Conservation (phyloP, 2,113 vertebrate genomes). For the Platycercus adscitus region DNA sequence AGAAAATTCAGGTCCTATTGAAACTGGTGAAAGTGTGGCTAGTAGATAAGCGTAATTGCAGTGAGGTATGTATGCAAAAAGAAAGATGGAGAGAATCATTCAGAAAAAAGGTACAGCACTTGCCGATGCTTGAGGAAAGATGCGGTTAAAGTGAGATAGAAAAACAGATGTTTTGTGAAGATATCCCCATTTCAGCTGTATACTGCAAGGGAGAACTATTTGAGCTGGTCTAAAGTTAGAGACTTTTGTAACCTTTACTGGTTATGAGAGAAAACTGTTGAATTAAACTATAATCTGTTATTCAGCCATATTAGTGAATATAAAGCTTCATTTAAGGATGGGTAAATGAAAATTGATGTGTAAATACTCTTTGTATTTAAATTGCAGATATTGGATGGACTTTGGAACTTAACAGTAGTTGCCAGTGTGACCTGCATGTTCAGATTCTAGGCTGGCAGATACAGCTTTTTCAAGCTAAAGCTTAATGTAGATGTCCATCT, state of each 20-base stretch:
- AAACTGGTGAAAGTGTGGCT: background rate
- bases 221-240: background rate
- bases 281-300: background rate
- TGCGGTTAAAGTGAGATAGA: background rate
- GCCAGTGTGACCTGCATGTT: background rate
- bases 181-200: background rate
- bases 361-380: background rate
- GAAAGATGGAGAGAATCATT: background rate
- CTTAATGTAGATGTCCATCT: background rate
- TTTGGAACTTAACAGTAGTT: background rate
- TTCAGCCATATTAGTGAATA: background rate
- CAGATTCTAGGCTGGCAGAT: background rate
- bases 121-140: background rate
- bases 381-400: background rate
- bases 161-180: background rate
- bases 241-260: background rate
- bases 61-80: background rate
- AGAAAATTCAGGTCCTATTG: background rate
- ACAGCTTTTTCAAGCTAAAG: background rate
- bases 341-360: background rate
- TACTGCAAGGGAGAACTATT: background rate
- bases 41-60: background rate
- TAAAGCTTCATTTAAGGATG: background rate
- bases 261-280: background rate
- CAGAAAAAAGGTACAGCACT: background rate